Base-by-base conservation (phyloP, 2,888 invertebrate species). In the Emmelina monodactyla region DNA sequence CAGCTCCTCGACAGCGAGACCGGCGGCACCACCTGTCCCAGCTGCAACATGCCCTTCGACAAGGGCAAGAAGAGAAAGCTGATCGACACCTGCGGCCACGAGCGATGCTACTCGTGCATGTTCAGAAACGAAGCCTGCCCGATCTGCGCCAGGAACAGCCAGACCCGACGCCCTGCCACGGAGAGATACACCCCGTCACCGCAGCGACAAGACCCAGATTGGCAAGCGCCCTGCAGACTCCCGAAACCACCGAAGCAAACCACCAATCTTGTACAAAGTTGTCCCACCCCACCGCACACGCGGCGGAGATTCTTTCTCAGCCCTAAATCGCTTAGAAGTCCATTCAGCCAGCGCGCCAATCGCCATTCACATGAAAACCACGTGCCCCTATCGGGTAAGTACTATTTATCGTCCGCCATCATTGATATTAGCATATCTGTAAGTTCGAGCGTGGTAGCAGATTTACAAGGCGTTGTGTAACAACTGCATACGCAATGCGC, bases 11-110 rank as follows among this genome's bases (percentile, higher is more conserved):
- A 91, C 62, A 86, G 86, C 55, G 90, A 91, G 66, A 84, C 86
- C 38, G 86, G 85, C 37, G 84, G 84, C 44, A 83, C 84, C 33
- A 84, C 83, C 43, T 92, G 92, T 71, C 92, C 92, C 46, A 90
- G 91, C 69, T 92, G 92, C 82, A 89, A 88, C 71, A 92, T 94
- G 88, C 94, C 94, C 52, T 96, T 94, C 81, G 95, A 96, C 79
- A 94, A 94, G 79, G 95, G 95, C 71, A 96, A 95, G 80, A 94
- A 95, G 79, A 87, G 96, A 72, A 90, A 92, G 67, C 83, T 97
- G 59, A 94, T 95, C 63, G 96, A 97, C 82, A 89, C 92, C 42
- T 97, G 96, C 75, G 95, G 96, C 49, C 96, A 97, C 84, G 95
- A 95, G 67, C 83, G 94, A 43, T 96, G 96, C 73, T 95, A 95